phyloP scores from a whole-genome alignment of 2,888 invertebrate genomes.

The Sipunculus nudus region DNA sequence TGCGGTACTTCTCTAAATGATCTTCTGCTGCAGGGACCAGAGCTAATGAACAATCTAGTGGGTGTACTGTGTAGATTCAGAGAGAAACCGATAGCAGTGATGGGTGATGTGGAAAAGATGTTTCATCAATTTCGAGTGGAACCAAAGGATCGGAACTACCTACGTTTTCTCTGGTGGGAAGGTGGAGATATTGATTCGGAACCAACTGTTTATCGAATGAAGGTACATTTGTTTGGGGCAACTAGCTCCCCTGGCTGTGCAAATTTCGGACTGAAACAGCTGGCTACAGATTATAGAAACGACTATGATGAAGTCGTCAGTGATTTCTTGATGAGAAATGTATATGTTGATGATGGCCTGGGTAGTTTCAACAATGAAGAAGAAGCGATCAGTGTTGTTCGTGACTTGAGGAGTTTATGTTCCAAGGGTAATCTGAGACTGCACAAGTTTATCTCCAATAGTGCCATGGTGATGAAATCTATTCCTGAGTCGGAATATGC shows the following conservation, averaged over 20 bases:
- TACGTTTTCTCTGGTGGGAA: not conserved
- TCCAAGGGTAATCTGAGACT: constrained; percentile 29
- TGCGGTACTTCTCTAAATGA: constrained; percentile 2
- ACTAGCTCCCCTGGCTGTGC: not conserved
- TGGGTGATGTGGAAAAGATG: constrained; percentile 7
- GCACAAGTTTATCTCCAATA: constrained; percentile 34
- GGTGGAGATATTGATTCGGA: not conserved
- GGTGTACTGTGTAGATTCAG: constrained; percentile 4
- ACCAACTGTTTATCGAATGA: constrained; percentile 2
- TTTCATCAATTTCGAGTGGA: constrained; percentile 3
- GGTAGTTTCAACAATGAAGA: constrained; percentile 14
- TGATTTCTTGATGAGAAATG: constrained; percentile 21
- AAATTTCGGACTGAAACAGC: not conserved
- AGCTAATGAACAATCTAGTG: constrained; percentile 2
- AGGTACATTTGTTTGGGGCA: constrained; percentile 3
- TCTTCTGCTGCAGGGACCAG: constrained; percentile 7
- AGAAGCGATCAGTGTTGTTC: constrained; percentile 11
- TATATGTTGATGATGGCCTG: constrained; percentile 38
- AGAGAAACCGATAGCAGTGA: constrained; percentile 1
- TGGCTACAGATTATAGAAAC: no score
- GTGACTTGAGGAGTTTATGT: constrained; percentile 8
- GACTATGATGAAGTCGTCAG: no score
- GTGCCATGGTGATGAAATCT: constrained; percentile 26
- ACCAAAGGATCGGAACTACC: constrained; percentile 10
- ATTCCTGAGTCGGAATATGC: constrained; percentile 28